Percentiles rank a stretch among this genome's conserved stretches.
Evolutionary conservation across 2,797 vertebrate genomes (phyloP).

Genomic region (Pantherophis vulpinus): DNA sequence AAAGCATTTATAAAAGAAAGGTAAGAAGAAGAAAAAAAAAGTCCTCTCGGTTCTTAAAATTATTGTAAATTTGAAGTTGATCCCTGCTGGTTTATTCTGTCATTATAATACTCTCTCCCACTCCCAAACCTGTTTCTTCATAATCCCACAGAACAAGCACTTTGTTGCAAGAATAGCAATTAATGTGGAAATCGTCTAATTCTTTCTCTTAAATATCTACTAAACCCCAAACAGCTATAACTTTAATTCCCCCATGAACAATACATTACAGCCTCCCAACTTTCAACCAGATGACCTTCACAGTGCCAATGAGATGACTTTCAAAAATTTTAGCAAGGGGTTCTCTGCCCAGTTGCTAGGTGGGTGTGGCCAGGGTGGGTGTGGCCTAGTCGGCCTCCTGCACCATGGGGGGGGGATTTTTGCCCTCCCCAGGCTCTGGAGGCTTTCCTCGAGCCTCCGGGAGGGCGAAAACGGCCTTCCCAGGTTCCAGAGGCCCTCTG

Average conservation of each 20-base stretch:
- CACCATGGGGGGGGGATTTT: no score
- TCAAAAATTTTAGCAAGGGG: no score
- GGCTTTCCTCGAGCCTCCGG: no score
- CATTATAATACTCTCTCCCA: constrained; percentile 17
- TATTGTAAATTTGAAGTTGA: constrained; percentile 38
- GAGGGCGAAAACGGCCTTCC: no score
- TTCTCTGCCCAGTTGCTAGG: no score
- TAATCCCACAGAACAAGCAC: neutral
- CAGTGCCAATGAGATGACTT: neutral
- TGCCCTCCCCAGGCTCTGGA: no score
- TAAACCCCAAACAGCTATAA: neutral
- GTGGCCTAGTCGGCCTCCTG: no score
- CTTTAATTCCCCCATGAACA: neutral
- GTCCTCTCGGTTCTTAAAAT: neutral
- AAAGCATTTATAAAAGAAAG: neutral
- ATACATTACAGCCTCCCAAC: neutral
- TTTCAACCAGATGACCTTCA: neutral
- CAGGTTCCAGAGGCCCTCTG: no score
- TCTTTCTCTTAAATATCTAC: constrained; percentile 17
- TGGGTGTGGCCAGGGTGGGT: no score
- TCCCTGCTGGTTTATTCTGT: constrained; percentile 26
- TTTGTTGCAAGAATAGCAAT: constrained; percentile 30
- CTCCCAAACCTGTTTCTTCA: constrained; percentile 6
- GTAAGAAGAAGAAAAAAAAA: neutral
- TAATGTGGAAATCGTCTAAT: constrained; percentile 7